A percentile compares a stretch with the other conserved stretches of the same genome.
phyloP scores from a whole-genome alignment of 2,888 invertebrate species.

The Odontocolon sp. region DNA sequence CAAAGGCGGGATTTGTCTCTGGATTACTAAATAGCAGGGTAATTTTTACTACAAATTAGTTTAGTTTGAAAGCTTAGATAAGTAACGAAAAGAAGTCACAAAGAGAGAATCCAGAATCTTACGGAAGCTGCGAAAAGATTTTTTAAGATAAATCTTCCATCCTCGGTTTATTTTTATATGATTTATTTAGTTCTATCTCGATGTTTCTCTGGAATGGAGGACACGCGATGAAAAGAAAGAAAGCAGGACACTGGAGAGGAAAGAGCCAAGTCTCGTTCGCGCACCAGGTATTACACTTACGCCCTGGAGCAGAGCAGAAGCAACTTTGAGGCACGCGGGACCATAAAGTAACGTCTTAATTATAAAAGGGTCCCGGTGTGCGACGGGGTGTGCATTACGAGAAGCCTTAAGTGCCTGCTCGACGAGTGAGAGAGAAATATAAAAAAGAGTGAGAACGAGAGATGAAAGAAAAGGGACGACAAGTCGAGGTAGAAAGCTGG shows the following conservation, averaged over 20 bases:
- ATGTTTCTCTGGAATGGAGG: not conserved
- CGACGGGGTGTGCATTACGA: slow-evolving; percentile 68
- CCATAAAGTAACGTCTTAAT: slow-evolving; percentile 77
- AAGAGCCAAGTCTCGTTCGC: slow-evolving; percentile 1
- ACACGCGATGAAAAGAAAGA: not conserved
- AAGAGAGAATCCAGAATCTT: too few relatives aligned
- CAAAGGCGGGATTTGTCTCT: too few relatives aligned
- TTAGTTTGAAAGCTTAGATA: too few relatives aligned
- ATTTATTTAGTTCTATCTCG: not conserved
- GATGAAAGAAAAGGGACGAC: slow-evolving; percentile 45
- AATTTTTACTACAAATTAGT: too few relatives aligned
- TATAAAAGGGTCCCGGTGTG: slow-evolving; percentile 72
- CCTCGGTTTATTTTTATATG: not conserved
- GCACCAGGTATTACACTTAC: slow-evolving; percentile 49
- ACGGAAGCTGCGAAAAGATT: too few relatives aligned
- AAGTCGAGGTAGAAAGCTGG: slow-evolving; percentile 53
- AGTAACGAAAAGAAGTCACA: too few relatives aligned
- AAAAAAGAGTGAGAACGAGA: slow-evolving; percentile 22
- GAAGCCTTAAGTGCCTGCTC: slow-evolving; percentile 66
- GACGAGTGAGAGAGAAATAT: not conserved
- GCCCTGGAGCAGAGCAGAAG: slow-evolving; percentile 45
- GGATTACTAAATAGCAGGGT: too few relatives aligned
- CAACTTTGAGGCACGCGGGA: slow-evolving; percentile 61
- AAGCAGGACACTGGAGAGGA: not conserved
- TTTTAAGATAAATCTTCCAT: not conserved